Evolutionary conservation across 37 sponge, comb jelly and placozoan species (phyloP), one percentile per base, ranked within the genome.

Genomic region (Amphimedon queenslandica): DNA sequence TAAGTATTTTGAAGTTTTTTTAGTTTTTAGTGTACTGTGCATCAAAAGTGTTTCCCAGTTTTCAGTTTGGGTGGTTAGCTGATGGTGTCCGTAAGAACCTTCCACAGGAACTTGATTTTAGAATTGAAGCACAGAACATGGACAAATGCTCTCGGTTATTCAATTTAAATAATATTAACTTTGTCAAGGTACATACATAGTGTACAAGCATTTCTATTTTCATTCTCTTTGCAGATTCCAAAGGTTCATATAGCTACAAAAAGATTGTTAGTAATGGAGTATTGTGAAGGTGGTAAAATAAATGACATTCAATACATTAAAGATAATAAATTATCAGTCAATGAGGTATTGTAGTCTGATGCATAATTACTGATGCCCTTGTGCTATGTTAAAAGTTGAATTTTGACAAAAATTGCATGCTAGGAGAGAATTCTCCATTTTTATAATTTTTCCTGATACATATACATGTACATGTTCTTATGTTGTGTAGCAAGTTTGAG

Each of bases 201-300:
- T n/a, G n/a, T n/a, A n/a, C n/a, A n/a, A n/a, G n/a, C n/a, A n/a
- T 31, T 4, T 58, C 42, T 43, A 29, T 55, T 3, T 60, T 58
- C 53, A 31, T 20, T 47, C n/a, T n/a, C n/a, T n/a, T n/a, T 40
- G 27, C 39, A 90, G 83, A 81, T 81, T 3, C 92, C 97, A 6
- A 66, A 53, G 65, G 93, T 96, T 1, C 60, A 87, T 71, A 92
- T 80, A 27, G 90, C 93, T 0, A 92, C 83, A 34, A 16, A 77
- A 24, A 83, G 97, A 42, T 90, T 96, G 36, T 74, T 96, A 34
- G 89, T 90, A 18, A 96, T 96, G 97, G 97, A 96, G 63, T 92
- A 74, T 73, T 70, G 78, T 57, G 76, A 82, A 13, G 96, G 96
- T 13, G 92, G 85, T 2, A 82, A 83, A 64, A 83, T 96, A 53